Evolutionary conservation across 2,797 vertebrate genomes (phyloP).

Genomic region (Tadarida brasiliensis): DNA sequence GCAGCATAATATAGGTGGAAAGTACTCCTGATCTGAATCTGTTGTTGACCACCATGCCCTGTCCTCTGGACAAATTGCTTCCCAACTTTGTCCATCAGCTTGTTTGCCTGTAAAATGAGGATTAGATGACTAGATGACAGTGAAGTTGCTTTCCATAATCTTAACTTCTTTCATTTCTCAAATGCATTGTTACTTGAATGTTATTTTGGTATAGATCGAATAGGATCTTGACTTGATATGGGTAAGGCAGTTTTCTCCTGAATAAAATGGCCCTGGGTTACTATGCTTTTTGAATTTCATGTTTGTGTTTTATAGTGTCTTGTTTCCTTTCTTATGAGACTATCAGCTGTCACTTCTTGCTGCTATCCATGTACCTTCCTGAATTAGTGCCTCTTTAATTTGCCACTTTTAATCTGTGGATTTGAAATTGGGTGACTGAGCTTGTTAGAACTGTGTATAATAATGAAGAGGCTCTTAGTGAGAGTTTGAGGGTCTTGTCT

Average conservation of each 20-base stretch:
- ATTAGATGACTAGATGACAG: not conserved
- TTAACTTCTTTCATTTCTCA: slow-evolving; percentile 47
- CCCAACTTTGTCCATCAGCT: not conserved
- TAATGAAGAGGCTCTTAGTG: not conserved
- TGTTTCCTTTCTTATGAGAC: slow-evolving; percentile 36
- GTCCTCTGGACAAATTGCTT: not conserved
- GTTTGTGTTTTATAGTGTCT: slow-evolving; percentile 24
- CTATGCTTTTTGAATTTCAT: slow-evolving; percentile 32
- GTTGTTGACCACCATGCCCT: not conserved
- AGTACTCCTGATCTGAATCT: not conserved
- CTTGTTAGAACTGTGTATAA: slow-evolving; percentile 25
- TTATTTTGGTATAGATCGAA: not conserved
- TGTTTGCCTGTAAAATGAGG: slow-evolving; percentile 12
- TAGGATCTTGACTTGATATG: not conserved
- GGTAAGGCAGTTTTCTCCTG: not conserved
- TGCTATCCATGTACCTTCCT: not conserved
- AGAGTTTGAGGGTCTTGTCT: slow-evolving; percentile 29
- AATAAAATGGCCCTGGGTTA: not conserved
- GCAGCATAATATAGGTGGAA: not conserved
- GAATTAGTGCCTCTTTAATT: slow-evolving; percentile 49
- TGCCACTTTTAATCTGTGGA: slow-evolving; percentile 45
- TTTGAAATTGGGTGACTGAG: slow-evolving; percentile 7
- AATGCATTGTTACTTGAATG: not conserved
- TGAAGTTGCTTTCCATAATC: slow-evolving; percentile 24
- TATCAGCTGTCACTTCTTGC: slow-evolving; percentile 23